Conservation (phyloP, 37 sponge, comb jelly and placozoan genomes). For the Halichondria panicea region DNA sequence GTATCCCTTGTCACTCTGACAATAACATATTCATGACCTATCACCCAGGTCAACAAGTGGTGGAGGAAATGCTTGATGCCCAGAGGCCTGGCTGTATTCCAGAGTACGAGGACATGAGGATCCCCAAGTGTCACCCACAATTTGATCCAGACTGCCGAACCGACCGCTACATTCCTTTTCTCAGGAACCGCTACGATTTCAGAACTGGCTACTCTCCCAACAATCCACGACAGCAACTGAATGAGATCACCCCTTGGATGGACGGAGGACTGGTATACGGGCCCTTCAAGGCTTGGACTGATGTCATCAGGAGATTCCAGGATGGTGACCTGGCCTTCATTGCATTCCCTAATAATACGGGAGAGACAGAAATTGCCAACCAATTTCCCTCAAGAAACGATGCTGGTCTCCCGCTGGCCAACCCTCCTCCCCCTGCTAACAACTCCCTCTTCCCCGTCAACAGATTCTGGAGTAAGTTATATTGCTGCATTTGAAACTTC, state of each 20-base stretch:
- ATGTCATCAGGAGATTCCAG: constrained; percentile 63
- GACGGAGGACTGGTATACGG: constrained; percentile 96
- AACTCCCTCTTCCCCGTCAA: constrained; percentile 69
- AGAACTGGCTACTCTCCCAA: constrained; percentile 84
- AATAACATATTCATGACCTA: not conserved
- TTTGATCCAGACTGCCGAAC: constrained; percentile 79
- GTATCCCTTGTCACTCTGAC: too few relatives aligned
- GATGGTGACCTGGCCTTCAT: constrained; percentile 58
- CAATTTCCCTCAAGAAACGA: constrained; percentile 55
- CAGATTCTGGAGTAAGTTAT: constrained; percentile 87
- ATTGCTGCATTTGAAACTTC: too few relatives aligned
- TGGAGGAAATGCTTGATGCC: constrained; percentile 92
- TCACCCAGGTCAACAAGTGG: constrained; percentile 88
- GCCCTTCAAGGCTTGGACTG: constrained; percentile 92
- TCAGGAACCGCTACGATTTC: constrained; percentile 79
- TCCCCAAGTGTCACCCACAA: constrained; percentile 82
- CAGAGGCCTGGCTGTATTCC: constrained; percentile 91
- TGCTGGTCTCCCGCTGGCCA: constrained; percentile 86
- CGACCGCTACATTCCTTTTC: constrained; percentile 77
- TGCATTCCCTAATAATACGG: not conserved
- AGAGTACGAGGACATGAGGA: constrained; percentile 84
- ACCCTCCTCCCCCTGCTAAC: constrained; percentile 88
- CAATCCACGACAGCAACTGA: constrained; percentile 92
- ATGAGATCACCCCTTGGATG: constrained; percentile 95
- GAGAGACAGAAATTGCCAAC: not conserved